Percentiles rank a stretch among this genome's conserved stretches.
Evolutionary conservation across 2,797 vertebrate species (phyloP).

Genomic region (Cygnus olor): DNA sequence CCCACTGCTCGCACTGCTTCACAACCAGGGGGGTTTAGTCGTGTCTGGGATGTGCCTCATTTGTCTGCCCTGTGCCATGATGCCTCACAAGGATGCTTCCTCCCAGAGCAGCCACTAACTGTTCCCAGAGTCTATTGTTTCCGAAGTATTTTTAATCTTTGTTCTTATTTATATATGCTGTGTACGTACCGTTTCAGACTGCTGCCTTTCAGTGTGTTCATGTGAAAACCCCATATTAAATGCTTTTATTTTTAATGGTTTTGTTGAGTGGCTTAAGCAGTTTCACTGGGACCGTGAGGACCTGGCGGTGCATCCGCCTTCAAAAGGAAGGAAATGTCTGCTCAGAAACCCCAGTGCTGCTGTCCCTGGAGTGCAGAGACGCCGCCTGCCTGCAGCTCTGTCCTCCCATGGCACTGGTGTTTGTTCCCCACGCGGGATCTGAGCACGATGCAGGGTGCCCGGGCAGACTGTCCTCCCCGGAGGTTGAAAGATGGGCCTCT

Average conservation of each 20-base stretch:
- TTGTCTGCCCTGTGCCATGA: conserved; percentile 13
- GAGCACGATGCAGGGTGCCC: background rate
- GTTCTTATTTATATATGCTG: conserved; percentile 62
- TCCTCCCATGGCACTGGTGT: background rate
- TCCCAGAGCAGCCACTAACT: conserved; percentile 57
- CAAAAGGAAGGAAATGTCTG: background rate
- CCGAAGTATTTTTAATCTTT: conserved; percentile 61
- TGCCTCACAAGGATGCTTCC: conserved; percentile 38
- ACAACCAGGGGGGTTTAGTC: background rate
- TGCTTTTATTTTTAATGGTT: conserved; percentile 68
- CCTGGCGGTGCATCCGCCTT: background rate
- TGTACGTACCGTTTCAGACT: conserved; percentile 50
- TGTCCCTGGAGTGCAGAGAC: background rate
- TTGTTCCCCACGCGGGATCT: background rate
- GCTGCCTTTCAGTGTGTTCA: conserved; percentile 45
- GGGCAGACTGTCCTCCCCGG: background rate
- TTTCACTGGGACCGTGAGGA: background rate
- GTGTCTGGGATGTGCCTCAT: conserved; percentile 12
- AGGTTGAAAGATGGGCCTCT: conserved; percentile 37
- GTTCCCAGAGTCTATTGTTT: conserved; percentile 42
- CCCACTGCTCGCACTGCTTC: background rate
- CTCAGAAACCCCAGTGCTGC: background rate
- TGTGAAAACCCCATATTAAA: conserved; percentile 66
- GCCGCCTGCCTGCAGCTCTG: background rate
- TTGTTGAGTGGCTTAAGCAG: background rate